Conservation (phyloP, 2,888 invertebrate genomes). For the Oxytorus armatus region DNA sequence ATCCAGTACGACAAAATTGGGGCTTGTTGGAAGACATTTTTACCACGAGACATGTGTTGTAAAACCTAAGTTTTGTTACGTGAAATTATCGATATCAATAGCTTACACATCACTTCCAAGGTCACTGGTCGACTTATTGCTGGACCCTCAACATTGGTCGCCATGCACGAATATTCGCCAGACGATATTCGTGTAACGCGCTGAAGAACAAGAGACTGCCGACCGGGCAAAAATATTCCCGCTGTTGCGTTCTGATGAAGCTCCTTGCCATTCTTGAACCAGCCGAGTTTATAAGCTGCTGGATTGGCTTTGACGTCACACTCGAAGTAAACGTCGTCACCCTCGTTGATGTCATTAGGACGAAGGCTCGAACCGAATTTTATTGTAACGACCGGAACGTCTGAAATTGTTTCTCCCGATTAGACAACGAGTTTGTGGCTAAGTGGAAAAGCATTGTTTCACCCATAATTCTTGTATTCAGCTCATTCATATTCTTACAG, state of each 20-base stretch:
- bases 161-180: slow-evolving; percentile 95
- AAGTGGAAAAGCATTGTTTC: neutral
- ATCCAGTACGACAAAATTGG: neutral
- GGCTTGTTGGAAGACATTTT: neutral
- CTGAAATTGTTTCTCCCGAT: slow-evolving; percentile 85
- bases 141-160: slow-evolving; percentile 94
- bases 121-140: slow-evolving; percentile 84
- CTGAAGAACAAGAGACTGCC: slow-evolving; percentile 92
- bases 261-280: slow-evolving; percentile 94
- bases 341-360: slow-evolving; percentile 94
- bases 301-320: slow-evolving; percentile 94
- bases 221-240: slow-evolving; percentile 93
- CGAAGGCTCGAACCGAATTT: slow-evolving; percentile 94
- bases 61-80: too few relatives aligned
- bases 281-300: slow-evolving; percentile 92
- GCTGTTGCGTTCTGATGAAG: slow-evolving; percentile 93
- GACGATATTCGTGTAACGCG: slow-evolving; percentile 92
- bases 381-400: slow-evolving; percentile 92
- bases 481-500: slow-evolving; percentile 87
- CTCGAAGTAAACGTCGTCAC: slow-evolving; percentile 95
- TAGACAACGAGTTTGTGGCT: neutral
- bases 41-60: neutral
- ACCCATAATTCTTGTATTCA: neutral
- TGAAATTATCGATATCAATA: too few relatives aligned
- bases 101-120: slow-evolving; percentile 81